Evolutionary conservation across 2,888 invertebrate species (phyloP).

Genomic region (Drosophila kuntzei): DNA sequence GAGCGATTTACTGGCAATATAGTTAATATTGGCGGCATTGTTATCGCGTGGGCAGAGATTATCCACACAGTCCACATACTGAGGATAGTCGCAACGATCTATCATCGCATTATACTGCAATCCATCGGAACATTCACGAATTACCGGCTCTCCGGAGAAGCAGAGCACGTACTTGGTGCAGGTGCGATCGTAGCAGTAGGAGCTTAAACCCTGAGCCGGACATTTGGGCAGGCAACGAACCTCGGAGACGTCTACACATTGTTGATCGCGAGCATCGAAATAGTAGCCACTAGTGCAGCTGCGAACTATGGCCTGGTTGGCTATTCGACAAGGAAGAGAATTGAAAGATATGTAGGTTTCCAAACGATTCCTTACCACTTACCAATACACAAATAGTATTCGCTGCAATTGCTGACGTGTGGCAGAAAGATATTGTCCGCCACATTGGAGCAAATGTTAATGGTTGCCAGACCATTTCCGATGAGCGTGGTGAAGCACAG

Average conservation of each 20-base stretch:
- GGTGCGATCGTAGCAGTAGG: slow-evolving; percentile 78
- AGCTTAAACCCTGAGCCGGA: slow-evolving; percentile 55
- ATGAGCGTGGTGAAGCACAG: slow-evolving; percentile 43
- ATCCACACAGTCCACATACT: slow-evolving; percentile 82
- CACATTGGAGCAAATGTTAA: slow-evolving; percentile 68
- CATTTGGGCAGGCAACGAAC: slow-evolving; percentile 74
- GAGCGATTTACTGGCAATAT: slow-evolving; percentile 70
- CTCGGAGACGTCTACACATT: slow-evolving; percentile 62
- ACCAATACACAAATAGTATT: slow-evolving; percentile 75
- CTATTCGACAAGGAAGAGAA: slow-evolving; percentile 25
- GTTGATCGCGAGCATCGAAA: slow-evolving; percentile 73
- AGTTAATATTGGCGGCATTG: slow-evolving; percentile 69
- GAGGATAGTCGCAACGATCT: slow-evolving; percentile 82
- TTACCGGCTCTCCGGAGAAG: slow-evolving; percentile 65
- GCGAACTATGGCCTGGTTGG: slow-evolving; percentile 48
- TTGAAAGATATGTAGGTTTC: not conserved
- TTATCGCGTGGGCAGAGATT: slow-evolving; percentile 78
- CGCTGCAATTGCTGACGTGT: slow-evolving; percentile 53
- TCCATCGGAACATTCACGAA: slow-evolving; percentile 75
- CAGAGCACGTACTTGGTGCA: slow-evolving; percentile 83
- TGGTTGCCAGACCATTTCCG: slow-evolving; percentile 3
- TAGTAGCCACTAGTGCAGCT: slow-evolving; percentile 54
- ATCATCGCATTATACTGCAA: slow-evolving; percentile 81
- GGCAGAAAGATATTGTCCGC: slow-evolving; percentile 72
- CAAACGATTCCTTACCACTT: slow-evolving; percentile 16